These are phyloP conservation scores for Hermodice carunculata DNA, from an alignment of 2,888 invertebrate genomes.

Conservation along the genomic window DNA sequence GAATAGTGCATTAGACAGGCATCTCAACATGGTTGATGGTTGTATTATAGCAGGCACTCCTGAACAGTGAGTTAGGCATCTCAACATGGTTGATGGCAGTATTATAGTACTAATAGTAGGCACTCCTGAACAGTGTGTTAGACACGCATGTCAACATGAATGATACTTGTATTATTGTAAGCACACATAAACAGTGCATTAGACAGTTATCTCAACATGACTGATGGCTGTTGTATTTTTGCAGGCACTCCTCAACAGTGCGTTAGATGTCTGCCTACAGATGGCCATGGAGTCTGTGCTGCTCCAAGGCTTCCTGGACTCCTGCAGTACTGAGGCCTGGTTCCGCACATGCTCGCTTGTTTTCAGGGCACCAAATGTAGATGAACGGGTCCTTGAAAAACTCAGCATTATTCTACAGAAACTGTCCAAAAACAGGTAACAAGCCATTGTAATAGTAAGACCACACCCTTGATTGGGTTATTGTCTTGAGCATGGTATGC, in stretches of 20 bases:
- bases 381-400: conserved; percentile 60
- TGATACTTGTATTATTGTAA: too few relatives aligned
- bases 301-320: conserved; percentile 59
- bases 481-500: too few relatives aligned
- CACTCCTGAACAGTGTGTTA: too few relatives aligned
- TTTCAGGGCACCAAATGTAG: conserved; percentile 57
- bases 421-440: conserved; percentile 63
- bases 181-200: background rate
- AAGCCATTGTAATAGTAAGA: too few relatives aligned
- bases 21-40: too few relatives aligned
- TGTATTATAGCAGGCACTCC: too few relatives aligned
- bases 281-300: conserved; percentile 65
- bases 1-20: too few relatives aligned
- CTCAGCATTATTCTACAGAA: conserved; percentile 67
- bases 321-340: conserved; percentile 64
- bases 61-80: too few relatives aligned
- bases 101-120: too few relatives aligned
- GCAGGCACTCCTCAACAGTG: conserved; percentile 59
- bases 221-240: conserved; percentile 28
- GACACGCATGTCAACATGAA: too few relatives aligned
- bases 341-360: conserved; percentile 64
- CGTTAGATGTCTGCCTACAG: conserved; percentile 63
- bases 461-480: too few relatives aligned
- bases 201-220: background rate
- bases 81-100: too few relatives aligned